Evolutionary conservation across 2,113 vertebrate genomes (phyloP).

Genomic region (Scophthalmus maximus): DNA sequence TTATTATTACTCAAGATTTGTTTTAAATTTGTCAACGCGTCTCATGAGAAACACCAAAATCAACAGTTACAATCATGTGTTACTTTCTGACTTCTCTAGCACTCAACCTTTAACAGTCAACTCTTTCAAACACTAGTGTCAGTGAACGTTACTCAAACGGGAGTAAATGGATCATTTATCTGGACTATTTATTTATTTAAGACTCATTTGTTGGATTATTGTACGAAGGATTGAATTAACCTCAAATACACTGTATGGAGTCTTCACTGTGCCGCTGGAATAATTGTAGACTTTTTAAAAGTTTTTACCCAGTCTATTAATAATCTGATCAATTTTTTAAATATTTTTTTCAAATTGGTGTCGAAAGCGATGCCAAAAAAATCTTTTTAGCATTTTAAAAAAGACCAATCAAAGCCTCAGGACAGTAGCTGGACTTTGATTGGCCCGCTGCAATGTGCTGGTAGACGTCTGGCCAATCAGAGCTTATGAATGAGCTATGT

Average conservation of each 20-base stretch:
- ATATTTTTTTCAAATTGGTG: too few species aligned
- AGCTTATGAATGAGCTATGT: too few species aligned
- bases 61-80: neutral
- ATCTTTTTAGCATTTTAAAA: too few species aligned
- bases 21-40: constrained; percentile 1
- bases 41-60: constrained; percentile 3
- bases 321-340: too few species aligned
- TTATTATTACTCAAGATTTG: neutral
- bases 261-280: too few species aligned
- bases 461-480: too few species aligned
- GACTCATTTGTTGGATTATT: too few species aligned
- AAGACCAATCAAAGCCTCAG: too few species aligned
- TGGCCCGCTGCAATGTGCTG: neutral
- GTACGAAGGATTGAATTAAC: neutral
- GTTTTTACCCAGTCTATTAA: neutral
- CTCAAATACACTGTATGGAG: neutral
- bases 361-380: too few species aligned
- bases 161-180: too few species aligned
- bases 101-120: neutral
- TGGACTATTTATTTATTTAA: too few species aligned
- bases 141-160: neutral
- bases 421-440: neutral
- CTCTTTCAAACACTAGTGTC: neutral
- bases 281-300: too few species aligned
- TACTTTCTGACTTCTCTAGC: neutral